A percentile compares a stretch with the other conserved stretches of the same genome.
phyloP scores from a whole-genome alignment of 2,888 invertebrate species.

The Eurytoma californica region DNA sequence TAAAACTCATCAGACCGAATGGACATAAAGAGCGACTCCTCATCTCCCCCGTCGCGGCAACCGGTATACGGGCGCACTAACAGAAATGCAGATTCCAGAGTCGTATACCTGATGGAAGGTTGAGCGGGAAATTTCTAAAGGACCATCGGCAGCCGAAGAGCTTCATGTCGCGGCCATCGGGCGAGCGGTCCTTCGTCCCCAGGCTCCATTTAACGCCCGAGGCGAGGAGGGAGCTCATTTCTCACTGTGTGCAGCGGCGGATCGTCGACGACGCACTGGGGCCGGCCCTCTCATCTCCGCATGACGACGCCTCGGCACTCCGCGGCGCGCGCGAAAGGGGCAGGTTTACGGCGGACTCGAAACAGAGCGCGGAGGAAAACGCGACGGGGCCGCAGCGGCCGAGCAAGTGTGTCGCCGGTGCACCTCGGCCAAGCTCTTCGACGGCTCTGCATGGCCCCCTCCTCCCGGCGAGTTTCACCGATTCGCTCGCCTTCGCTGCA shows the following conservation, averaged over 20 bases:
- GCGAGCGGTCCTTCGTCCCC: slow-evolving; percentile 76
- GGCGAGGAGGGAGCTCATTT: slow-evolving; percentile 60
- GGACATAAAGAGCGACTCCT: background rate
- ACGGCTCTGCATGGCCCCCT: background rate
- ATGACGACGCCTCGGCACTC: background rate
- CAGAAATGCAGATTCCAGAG: background rate
- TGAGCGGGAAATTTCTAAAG: slow-evolving; percentile 76
- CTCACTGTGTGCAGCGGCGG: background rate
- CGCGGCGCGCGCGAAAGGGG: background rate
- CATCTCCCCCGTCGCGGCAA: background rate
- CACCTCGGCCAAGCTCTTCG: no score
- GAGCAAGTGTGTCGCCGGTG: slow-evolving; percentile 52
- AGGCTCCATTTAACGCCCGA: slow-evolving; percentile 75
- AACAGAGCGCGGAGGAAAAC: slow-evolving; percentile 21
- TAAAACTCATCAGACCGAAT: no score
- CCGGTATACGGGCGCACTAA: no score
- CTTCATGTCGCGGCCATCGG: slow-evolving; percentile 76
- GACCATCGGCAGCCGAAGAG: slow-evolving; percentile 77
- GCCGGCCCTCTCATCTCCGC: no score
- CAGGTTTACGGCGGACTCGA: no score
- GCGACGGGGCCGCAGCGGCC: slow-evolving; percentile 31
- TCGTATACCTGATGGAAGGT: slow-evolving; percentile 60
- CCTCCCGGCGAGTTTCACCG: slow-evolving; percentile 25
- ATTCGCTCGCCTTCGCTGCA: slow-evolving; percentile 14
- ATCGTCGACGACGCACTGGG: no score